Evolutionary conservation across 2,113 vertebrate genomes (phyloP).

Genomic region (Crotalus viridis): DNA sequence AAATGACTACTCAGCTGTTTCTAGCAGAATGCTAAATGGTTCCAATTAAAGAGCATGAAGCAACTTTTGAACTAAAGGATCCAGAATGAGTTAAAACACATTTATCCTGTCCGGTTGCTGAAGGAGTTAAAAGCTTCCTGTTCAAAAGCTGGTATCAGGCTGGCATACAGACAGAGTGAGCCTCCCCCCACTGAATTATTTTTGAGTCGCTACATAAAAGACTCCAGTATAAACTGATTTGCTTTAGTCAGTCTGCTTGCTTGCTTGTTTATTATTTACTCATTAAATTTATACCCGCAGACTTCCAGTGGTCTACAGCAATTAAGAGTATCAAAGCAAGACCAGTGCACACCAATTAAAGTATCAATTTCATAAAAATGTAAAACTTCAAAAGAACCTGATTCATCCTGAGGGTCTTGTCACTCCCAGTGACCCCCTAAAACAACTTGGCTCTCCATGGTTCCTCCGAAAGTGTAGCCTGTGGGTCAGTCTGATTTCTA

Average conservation of each 20-base stretch:
- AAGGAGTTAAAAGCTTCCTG: slow-evolving; percentile 50
- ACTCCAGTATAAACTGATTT: neutral
- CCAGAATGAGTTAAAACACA: slow-evolving; percentile 37
- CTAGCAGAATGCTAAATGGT: slow-evolving; percentile 57
- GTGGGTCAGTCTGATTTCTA: neutral
- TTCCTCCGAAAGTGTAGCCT: neutral
- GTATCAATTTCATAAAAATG: neutral
- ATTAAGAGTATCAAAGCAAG: neutral
- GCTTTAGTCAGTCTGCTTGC: neutral
- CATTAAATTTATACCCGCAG: neutral
- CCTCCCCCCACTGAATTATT: no score
- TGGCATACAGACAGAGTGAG: neutral
- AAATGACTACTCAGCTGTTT: slow-evolving; percentile 56
- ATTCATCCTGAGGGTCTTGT: neutral
- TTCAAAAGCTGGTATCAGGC: slow-evolving; percentile 40
- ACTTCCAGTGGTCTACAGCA: neutral
- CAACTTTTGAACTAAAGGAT: slow-evolving; percentile 44
- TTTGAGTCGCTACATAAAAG: neutral
- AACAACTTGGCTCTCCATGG: neutral
- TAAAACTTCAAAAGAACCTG: neutral
- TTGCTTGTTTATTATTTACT: neutral
- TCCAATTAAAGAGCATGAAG: slow-evolving; percentile 61
- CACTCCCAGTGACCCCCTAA: neutral
- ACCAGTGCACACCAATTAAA: neutral
- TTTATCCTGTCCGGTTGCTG: slow-evolving; percentile 32